These are phyloP conservation scores for Echinometra lucunter DNA, from an alignment of 53 echinoderm and acorn worm species.

Conservation along the genomic window DNA sequence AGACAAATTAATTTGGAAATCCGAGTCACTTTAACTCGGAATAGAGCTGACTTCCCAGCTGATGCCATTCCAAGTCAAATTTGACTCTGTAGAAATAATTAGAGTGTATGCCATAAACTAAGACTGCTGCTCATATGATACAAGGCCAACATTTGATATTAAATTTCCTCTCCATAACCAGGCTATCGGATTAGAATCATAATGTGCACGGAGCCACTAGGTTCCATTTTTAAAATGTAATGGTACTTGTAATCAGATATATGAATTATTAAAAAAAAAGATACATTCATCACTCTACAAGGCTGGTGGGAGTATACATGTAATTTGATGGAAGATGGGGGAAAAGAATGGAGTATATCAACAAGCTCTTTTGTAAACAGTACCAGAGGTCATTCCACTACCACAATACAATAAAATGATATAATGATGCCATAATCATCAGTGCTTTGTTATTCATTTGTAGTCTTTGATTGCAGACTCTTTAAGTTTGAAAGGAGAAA, in stretches of 20 bases:
- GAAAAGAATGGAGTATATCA: not conserved
- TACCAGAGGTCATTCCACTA: not conserved
- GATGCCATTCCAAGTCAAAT: too few species aligned
- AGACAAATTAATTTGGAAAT: too few species aligned
- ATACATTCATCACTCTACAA: not conserved
- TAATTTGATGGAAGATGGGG: not conserved
- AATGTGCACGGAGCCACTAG: not conserved
- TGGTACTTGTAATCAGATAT: not conserved
- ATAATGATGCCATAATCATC: slow-evolving; percentile 13
- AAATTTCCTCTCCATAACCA: not conserved
- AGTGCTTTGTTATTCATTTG: not conserved
- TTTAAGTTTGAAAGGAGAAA: not conserved
- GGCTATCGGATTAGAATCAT: not conserved
- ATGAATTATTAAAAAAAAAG: not conserved
- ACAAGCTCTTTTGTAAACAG: not conserved
- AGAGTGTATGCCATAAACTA: too few species aligned
- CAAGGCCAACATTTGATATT: not conserved
- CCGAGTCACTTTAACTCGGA: too few species aligned
- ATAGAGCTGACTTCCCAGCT: too few species aligned
- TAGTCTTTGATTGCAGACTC: not conserved
- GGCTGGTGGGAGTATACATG: not conserved
- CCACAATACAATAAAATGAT: not conserved
- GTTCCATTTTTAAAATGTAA: not conserved
- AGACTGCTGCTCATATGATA: not conserved
- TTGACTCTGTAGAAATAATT: too few species aligned